phyloP scores from a whole-genome alignment of 2,797 vertebrate species.

The Pogoniulus pusillus region DNA sequence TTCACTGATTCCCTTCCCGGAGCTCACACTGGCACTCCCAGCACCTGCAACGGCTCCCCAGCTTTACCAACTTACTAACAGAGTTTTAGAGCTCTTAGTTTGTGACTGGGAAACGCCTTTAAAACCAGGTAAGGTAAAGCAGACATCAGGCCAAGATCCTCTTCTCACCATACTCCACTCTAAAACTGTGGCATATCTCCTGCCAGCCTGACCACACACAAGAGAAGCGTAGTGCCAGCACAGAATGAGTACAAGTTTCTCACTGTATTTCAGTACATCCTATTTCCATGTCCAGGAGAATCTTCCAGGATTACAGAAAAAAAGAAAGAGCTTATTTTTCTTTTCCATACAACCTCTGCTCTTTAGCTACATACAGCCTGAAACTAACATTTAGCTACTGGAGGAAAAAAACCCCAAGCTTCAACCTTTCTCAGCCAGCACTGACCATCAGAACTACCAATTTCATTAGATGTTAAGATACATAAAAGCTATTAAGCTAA shows the following conservation, averaged over 20 bases:
- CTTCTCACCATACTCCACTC: background rate
- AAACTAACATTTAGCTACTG: background rate
- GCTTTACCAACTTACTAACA: background rate
- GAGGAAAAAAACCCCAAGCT: background rate
- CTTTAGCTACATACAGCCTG: background rate
- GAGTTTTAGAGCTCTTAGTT: background rate
- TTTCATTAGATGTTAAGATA: background rate
- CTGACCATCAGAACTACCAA: background rate
- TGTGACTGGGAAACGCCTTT: background rate
- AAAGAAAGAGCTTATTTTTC: background rate
- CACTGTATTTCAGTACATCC: accelerated
- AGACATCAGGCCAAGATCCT: background rate
- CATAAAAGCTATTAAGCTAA: background rate
- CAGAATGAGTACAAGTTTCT: background rate
- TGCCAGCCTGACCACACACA: background rate
- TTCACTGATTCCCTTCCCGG: background rate
- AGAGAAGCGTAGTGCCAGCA: background rate
- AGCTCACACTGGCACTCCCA: background rate
- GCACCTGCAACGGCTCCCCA: background rate
- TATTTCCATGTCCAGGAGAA: background rate
- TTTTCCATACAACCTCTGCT: background rate
- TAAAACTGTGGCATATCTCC: background rate
- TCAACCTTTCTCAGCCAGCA: background rate
- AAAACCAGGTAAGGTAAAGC: background rate
- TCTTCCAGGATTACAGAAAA: background rate